Conservation (phyloP, 2,888 invertebrate species). For the Drosophila kanekoi region DNA sequence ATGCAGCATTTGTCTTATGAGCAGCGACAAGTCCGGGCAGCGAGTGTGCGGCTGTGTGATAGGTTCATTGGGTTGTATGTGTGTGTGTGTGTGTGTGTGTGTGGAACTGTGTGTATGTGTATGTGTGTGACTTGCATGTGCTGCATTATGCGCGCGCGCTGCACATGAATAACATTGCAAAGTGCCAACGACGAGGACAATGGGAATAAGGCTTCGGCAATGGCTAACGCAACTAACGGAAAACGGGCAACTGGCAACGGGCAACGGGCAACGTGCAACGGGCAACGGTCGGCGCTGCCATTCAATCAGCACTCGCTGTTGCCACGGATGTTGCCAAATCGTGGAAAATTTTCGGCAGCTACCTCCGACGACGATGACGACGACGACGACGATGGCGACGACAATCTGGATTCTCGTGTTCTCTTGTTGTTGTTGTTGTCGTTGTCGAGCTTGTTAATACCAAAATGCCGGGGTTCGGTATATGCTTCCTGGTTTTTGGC, state of each 20-base stretch:
- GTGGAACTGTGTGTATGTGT: conserved; percentile 5
- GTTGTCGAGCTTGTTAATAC: conserved; percentile 56
- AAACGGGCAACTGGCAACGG: conserved; percentile 10
- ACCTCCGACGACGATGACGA: conserved; percentile 30
- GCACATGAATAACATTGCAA: conserved; percentile 53
- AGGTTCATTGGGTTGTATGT: conserved; percentile 2
- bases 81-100: conserved; percentile 6
- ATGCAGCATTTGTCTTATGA: conserved; percentile 34
- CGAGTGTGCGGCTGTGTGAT: conserved; percentile 1
- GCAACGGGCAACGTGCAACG: conserved; percentile 2
- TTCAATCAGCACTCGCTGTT: conserved; percentile 54
- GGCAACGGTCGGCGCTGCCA: conserved; percentile 22
- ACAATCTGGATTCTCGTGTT: conserved; percentile 34
- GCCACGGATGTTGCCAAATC: conserved; percentile 63
- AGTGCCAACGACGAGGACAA: conserved; percentile 39
- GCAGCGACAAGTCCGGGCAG: conserved; percentile 10
- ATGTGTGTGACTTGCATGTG: conserved; percentile 43
- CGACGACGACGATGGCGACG: conserved; percentile 15
- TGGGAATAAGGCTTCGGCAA: conserved; percentile 38
- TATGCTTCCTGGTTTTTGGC: conserved; percentile 52
- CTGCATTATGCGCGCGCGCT: conserved; percentile 67
- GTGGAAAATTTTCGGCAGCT: conserved; percentile 66
- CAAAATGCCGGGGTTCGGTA: conserved; percentile 39
- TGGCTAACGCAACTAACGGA: conserved; percentile 37
- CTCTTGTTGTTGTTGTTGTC: conserved; percentile 13